Percentiles rank a stretch among this genome's conserved stretches.
phyloP scores from a whole-genome alignment of 2,797 vertebrate genomes.

The Crenichthys baileyi region DNA sequence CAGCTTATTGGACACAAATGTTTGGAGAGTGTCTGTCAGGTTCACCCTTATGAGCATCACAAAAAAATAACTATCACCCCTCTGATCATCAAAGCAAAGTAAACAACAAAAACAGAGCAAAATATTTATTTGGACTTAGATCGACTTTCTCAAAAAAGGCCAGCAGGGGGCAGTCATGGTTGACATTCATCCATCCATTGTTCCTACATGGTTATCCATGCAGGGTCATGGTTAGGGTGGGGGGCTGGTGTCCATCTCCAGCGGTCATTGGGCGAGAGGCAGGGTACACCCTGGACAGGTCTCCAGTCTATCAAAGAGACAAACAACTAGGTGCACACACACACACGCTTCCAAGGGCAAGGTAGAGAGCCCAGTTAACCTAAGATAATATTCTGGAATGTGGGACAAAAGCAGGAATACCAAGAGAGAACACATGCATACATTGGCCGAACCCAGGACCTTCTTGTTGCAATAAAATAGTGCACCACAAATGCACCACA shows the following conservation, averaged over 20 bases:
- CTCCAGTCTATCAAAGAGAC: no score
- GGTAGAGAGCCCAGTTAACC: neutral
- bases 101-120: constrained; percentile 28
- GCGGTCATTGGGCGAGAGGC: no score
- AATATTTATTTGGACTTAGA: neutral
- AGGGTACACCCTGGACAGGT: no score
- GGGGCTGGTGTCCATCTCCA: no score
- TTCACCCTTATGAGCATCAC: constrained; percentile 49
- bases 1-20: constrained; percentile 64
- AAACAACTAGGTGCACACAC: no score
- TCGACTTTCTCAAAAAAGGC: neutral
- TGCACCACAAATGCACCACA: neutral
- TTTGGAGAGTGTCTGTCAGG: constrained; percentile 46
- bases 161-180: constrained; percentile 52
- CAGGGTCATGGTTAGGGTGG: no score
- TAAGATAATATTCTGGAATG: neutral
- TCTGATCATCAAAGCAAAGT: constrained; percentile 22
- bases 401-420: neutral
- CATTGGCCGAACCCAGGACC: neutral
- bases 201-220: neutral
- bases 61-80: constrained; percentile 60
- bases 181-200: neutral
- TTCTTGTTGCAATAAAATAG: no score
- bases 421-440: neutral
- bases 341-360: neutral